Conservation (phyloP, 2,888 invertebrate genomes). For the Athalia circularis region DNA sequence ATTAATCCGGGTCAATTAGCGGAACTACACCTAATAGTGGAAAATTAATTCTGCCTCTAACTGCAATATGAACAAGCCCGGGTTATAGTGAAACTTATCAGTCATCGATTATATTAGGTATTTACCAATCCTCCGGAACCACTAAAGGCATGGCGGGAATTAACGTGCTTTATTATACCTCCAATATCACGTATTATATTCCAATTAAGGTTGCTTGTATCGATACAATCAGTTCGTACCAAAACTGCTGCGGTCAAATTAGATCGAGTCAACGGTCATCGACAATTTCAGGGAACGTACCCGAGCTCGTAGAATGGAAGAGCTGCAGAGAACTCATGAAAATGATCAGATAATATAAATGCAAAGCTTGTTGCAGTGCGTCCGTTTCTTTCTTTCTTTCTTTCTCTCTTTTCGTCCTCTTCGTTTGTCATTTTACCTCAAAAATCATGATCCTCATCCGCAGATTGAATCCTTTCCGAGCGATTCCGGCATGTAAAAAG, state of each 20-base stretch:
- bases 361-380: constrained; percentile 26
- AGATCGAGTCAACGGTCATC: no score
- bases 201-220: no score
- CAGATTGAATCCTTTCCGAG: background rate
- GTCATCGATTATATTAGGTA: background rate
- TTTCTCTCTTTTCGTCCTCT: background rate
- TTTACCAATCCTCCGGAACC: background rate
- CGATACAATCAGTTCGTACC: no score
- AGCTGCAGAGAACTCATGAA: constrained; percentile 3
- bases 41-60: no score
- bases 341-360: constrained; percentile 37
- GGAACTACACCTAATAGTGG: background rate
- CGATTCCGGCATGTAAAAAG: no score
- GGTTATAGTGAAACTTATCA: background rate
- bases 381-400: no score
- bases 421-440: constrained; percentile 8
- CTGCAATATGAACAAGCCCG: no score
- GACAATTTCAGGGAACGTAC: background rate
- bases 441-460: background rate
- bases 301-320: background rate
- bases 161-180: no score
- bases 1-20: constrained; percentile 14
- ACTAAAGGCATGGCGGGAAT: background rate
- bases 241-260: no score
- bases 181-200: background rate